A percentile compares a stretch with the other conserved stretches of the same genome.
These are phyloP conservation scores for Zaprionus lachaisei DNA, from an alignment of 1,140 invertebrate genomes.

Conservation along the genomic window DNA sequence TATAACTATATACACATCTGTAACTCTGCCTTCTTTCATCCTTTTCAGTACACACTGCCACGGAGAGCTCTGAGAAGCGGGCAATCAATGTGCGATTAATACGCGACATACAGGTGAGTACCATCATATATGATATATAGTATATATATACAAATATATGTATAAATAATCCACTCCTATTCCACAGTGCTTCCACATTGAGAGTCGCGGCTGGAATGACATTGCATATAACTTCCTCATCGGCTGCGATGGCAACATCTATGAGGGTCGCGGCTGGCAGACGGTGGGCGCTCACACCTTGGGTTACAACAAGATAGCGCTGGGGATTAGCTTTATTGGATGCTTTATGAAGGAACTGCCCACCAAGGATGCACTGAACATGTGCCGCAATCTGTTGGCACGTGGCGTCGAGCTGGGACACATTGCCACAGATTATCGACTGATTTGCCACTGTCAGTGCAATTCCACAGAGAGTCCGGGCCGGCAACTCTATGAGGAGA, in stretches of 20 bases:
- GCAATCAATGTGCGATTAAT: conserved; percentile 84
- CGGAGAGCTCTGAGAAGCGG: conserved; percentile 84
- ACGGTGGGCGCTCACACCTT: conserved; percentile 88
- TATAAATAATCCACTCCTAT: background rate
- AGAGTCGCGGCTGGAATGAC: conserved; percentile 85
- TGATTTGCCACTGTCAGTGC: conserved; percentile 86
- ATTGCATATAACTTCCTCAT: conserved; percentile 89
- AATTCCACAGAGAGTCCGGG: conserved; percentile 82
- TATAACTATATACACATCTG: background rate
- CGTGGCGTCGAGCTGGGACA: conserved; percentile 84
- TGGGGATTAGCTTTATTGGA: conserved; percentile 89
- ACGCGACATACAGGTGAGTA: conserved; percentile 83
- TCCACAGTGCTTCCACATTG: conserved; percentile 86
- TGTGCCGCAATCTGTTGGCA: conserved; percentile 81
- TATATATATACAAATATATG: background rate
- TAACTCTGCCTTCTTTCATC: background rate
- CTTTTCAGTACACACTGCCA: conserved; percentile 84
- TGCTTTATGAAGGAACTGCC: conserved; percentile 85
- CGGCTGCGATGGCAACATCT: conserved; percentile 88
- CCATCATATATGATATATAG: background rate
- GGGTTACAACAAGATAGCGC: conserved; percentile 87
- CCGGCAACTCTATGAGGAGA: conserved; percentile 72
- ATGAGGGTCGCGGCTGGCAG: conserved; percentile 89
- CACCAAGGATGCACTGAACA: conserved; percentile 67
- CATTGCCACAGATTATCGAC: conserved; percentile 84